Base-by-base conservation (phyloP, 2,888 invertebrate genomes). In the Spodoptera littoralis region DNA sequence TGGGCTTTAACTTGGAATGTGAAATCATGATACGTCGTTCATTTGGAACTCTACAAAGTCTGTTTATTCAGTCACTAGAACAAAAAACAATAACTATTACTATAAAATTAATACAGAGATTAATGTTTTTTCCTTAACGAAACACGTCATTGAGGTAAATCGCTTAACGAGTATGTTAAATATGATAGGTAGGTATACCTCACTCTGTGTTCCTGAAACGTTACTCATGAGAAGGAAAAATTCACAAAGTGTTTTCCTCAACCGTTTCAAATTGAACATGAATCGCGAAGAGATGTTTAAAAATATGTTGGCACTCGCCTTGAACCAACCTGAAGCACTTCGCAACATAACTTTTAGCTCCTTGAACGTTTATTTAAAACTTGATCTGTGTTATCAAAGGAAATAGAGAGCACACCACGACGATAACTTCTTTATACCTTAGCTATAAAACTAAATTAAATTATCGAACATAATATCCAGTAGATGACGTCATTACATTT, bases 241-340 rank as follows among this genome's bases (percentile, higher is more conserved):
- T 47, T n/a, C 47, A 56, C 59, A 75, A 74, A 75, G 59, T 44
- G 42, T 70, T 74, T 70, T 67, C 68, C 64, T 55, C 46, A 46
- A 59, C 42, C 59, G 47, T 69, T 50, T 45, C 30, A 62, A 55
- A 58, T 58, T 47, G 43, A 62, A 58, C 57, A 57, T 57, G n/a
- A 56, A 46, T 55, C 60, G 43, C 36, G 36, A 24, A 30, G 22
- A 56, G n/a, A 52, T 44, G 46, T 53, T 56, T 53, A 24, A 56
- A 60, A 53, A 11, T 53, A 60, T 24, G 22, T 36, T 12, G 6
- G 11, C 50, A 55, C 18, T 44, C 42, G n/a, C 18, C 46, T 54
- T 27, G 18, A 64, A 45, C 27, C 36, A 22, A 41, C 42, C 11
- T 53, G 48, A 46, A 24, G 18, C 27, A 24, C 44, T 30, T 54